Percentiles rank a stretch among this genome's conserved stretches.
phyloP scores from a whole-genome alignment of 2,113 vertebrate genomes.

The Phasianus colchicus region DNA sequence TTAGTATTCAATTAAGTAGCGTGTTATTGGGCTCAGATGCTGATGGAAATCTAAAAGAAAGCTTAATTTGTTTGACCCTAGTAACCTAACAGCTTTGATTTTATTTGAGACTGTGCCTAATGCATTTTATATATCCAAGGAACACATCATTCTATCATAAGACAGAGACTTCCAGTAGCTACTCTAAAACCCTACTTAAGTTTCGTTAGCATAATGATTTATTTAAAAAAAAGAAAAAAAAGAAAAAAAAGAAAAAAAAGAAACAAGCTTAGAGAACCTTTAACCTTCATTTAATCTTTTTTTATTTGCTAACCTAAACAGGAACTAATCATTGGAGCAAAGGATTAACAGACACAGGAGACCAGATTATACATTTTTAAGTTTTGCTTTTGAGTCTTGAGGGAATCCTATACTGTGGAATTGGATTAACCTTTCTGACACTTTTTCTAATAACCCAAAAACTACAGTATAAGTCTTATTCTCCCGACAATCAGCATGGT shows the following conservation, averaged over 20 bases:
- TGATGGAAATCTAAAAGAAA: slow-evolving; percentile 69
- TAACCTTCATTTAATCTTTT: slow-evolving; percentile 70
- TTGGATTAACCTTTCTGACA: slow-evolving; percentile 78
- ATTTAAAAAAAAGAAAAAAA: background rate
- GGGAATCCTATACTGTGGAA: slow-evolving; percentile 64
- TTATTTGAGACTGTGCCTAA: slow-evolving; percentile 72
- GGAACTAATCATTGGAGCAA: slow-evolving; percentile 71
- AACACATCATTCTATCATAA: slow-evolving; percentile 50
- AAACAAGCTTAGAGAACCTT: slow-evolving; percentile 58
- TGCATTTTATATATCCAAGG: slow-evolving; percentile 52
- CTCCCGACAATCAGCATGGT: background rate
- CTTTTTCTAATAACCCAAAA: slow-evolving; percentile 66
- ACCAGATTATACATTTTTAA: slow-evolving; percentile 75
- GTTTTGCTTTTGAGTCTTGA: slow-evolving; percentile 71
- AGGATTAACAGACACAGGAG: slow-evolving; percentile 75
- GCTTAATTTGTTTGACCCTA: slow-evolving; percentile 74
- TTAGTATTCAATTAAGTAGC: slow-evolving; percentile 76
- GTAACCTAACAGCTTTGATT: slow-evolving; percentile 66
- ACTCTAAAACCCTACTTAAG: slow-evolving; percentile 47
- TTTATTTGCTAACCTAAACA: slow-evolving; percentile 76
- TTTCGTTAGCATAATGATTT: slow-evolving; percentile 65
- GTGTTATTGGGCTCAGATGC: slow-evolving; percentile 61
- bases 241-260: background rate
- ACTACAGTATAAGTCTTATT: slow-evolving; percentile 49
- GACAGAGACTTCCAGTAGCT: slow-evolving; percentile 45